Evolutionary conservation across 2,888 invertebrate species (phyloP).

Genomic region (Rambutsinella grinnellia): DNA sequence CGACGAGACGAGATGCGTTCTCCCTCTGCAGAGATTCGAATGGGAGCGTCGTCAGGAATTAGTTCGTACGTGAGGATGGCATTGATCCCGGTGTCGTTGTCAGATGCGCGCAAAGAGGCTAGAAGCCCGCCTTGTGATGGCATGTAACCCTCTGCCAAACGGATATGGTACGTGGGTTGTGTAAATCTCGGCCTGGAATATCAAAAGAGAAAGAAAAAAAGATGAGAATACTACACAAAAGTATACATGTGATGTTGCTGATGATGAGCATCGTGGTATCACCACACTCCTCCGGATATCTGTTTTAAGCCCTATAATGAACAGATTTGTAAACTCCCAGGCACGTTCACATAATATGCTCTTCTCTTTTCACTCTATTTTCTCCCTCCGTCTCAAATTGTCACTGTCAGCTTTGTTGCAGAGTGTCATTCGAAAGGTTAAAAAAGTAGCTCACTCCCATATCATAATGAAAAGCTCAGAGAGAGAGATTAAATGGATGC

Average conservation of each 20-base stretch:
- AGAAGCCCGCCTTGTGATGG: conserved; percentile 65
- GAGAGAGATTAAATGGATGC: not conserved
- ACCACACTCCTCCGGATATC: not conserved
- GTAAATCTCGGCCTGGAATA: conserved; percentile 72
- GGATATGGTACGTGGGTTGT: conserved; percentile 68
- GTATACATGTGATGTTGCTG: not conserved
- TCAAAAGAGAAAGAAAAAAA: not conserved
- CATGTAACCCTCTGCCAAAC: conserved; percentile 65
- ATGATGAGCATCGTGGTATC: not conserved
- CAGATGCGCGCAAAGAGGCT: conserved; percentile 61
- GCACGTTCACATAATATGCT: not conserved
- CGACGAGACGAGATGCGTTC: conserved; percentile 38
- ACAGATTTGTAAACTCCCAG: conserved; percentile 24
- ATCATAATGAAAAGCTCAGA: too few species aligned
- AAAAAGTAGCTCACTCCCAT: too few species aligned
- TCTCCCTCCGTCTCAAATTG: too few species aligned
- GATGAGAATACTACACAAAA: not conserved
- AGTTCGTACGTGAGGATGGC: conserved; percentile 64
- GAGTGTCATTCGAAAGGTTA: too few species aligned
- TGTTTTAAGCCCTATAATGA: conserved; percentile 10
- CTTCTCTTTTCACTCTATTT: too few species aligned
- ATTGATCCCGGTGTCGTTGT: conserved; percentile 66
- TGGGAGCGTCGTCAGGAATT: conserved; percentile 57
- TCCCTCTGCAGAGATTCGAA: conserved; percentile 44
- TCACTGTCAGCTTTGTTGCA: not conserved